Evolutionary conservation across 2,797 vertebrate genomes (phyloP).

Genomic region (Crocodylus rhombifer): DNA sequence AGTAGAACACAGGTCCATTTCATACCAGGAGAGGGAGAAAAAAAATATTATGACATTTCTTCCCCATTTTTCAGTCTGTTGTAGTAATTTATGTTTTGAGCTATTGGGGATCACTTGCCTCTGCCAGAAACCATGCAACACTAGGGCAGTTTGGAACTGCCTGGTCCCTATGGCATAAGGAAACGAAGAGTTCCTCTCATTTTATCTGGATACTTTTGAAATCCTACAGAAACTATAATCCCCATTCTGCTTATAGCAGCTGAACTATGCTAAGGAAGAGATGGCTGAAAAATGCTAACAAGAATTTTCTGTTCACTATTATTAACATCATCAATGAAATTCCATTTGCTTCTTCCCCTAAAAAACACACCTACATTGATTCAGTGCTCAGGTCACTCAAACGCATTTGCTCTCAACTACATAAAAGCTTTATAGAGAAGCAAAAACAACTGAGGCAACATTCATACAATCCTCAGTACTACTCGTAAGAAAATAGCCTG

Average conservation of each 20-base stretch:
- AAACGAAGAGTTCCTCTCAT: not conserved
- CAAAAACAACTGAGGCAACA: not conserved
- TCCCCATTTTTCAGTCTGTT: constrained; percentile 22
- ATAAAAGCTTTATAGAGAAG: not conserved
- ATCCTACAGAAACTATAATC: not conserved
- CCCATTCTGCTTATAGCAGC: rapidly evolving
- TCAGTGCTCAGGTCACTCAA: not conserved
- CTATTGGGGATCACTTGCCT: not conserved
- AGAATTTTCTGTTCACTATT: not conserved
- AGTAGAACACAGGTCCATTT: constrained; percentile 22
- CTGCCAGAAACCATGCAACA: not conserved
- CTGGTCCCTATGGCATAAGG: not conserved
- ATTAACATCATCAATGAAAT: not conserved
- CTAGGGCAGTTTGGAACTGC: not conserved
- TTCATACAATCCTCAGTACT: not conserved
- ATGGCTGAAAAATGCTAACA: not conserved
- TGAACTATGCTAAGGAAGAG: not conserved
- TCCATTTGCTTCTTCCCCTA: not conserved
- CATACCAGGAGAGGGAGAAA: constrained; percentile 20
- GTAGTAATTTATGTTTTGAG: not conserved
- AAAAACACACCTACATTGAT: not conserved
- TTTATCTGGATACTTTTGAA: not conserved
- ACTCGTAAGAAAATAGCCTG: not conserved
- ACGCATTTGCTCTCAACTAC: not conserved
- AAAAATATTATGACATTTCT: constrained; percentile 16